Evolutionary conservation across 2,113 vertebrate genomes (phyloP).

Genomic region (Cinclus mexicanus): DNA sequence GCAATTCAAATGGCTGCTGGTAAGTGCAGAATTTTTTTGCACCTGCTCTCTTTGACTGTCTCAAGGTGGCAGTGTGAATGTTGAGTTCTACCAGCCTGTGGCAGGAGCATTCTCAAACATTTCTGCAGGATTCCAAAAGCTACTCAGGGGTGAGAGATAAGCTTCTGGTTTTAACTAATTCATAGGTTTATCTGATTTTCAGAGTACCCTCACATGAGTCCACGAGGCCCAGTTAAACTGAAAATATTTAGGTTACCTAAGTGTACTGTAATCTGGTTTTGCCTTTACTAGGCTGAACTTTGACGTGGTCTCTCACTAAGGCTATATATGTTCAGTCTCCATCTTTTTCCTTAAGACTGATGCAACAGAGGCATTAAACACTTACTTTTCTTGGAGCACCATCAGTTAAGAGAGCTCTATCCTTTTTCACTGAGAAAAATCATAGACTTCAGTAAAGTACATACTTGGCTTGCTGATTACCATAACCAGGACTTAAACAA

Average conservation of each 20-base stretch:
- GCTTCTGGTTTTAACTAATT: background rate
- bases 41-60: background rate
- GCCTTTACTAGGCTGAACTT: background rate
- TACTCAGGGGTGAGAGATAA: background rate
- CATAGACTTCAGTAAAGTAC: background rate
- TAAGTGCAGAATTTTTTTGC: background rate
- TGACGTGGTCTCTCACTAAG: background rate
- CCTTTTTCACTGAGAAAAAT: background rate
- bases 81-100: rapidly evolving
- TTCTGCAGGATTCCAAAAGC: background rate
- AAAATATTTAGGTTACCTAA: background rate
- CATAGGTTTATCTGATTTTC: background rate
- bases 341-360: background rate
- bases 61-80: background rate
- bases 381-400: background rate
- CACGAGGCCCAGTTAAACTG: background rate
- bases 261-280: background rate
- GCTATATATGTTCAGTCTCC: background rate
- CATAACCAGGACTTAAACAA: background rate
- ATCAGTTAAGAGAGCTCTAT: background rate
- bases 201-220: background rate
- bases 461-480: background rate
- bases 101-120: background rate
- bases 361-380: background rate
- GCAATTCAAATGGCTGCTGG: background rate